Percentiles rank a stretch among this genome's conserved stretches.
Conservation (phyloP, 2,113 vertebrate species). For the Telmatochromis sp. region DNA sequence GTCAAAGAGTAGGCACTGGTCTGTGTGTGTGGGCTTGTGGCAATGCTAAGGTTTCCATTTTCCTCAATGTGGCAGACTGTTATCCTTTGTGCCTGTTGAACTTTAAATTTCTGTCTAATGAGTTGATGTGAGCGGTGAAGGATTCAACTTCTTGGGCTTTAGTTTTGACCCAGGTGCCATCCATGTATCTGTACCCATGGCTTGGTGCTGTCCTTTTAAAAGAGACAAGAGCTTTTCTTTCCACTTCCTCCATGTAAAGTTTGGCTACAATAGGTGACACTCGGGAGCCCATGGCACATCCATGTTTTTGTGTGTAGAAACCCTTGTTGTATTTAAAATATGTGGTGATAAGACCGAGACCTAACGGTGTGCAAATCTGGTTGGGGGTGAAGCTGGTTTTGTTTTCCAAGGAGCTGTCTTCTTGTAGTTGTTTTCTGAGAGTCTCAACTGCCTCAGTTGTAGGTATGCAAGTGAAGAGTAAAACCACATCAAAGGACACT, state of each 20-base stretch:
- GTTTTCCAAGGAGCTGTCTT: not conserved
- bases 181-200: not conserved
- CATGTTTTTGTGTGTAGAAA: not conserved
- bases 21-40: not conserved
- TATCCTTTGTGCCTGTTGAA: not conserved
- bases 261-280: not conserved
- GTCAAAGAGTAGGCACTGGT: not conserved
- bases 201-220: not conserved
- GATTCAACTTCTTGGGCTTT: not conserved
- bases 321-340: not conserved
- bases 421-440: not conserved
- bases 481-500: not conserved
- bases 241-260: not conserved
- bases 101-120: not conserved
- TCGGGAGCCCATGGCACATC: not conserved
- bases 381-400: not conserved
- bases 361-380: not conserved
- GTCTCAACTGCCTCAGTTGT: not conserved
- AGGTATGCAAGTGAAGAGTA: not conserved
- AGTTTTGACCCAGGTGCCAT: not conserved
- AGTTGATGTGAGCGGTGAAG: not conserved
- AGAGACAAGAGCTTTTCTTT: not conserved
- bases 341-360: not conserved
- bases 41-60: not conserved
- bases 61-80: not conserved